Conservation (phyloP, 1,140 invertebrate genomes). For the Alviniconcha marisindica region DNA sequence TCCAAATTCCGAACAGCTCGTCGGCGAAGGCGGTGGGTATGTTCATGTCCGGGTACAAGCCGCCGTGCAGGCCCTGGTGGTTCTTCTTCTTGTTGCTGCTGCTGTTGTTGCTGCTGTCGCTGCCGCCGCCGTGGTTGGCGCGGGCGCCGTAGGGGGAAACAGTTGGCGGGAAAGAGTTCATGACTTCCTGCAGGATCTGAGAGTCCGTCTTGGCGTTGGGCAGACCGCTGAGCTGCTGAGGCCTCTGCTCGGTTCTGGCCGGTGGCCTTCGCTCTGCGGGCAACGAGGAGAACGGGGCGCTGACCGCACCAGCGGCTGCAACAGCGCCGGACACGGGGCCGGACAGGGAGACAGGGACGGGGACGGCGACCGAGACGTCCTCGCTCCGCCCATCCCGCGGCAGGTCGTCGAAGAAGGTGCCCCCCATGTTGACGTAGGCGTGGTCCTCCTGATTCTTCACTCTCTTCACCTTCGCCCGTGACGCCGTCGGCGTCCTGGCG, state of each 20-base stretch:
- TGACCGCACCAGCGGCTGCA: too few relatives aligned
- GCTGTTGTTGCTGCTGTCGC: not conserved
- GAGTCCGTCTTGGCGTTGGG: not conserved
- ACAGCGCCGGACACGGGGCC: not conserved
- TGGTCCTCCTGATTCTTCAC: conserved; percentile 3
- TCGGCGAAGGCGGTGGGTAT: conserved; percentile 24
- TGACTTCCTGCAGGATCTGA: not conserved
- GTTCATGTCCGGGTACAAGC: not conserved
- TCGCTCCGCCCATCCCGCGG: not conserved
- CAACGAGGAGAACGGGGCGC: not conserved
- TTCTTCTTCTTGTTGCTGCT: not conserved
- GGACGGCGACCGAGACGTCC: too few relatives aligned
- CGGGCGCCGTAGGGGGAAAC: too few relatives aligned
- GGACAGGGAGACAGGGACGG: too few relatives aligned
- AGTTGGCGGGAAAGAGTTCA: not conserved
- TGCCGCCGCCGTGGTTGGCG: too few relatives aligned
- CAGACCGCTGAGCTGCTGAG: not conserved
- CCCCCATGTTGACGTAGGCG: conserved; percentile 25
- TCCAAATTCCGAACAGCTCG: conserved; percentile 36
- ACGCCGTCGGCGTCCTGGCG: not conserved
- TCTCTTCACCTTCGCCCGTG: not conserved
- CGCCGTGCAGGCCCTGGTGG: not conserved
- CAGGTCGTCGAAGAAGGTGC: conserved; percentile 18
- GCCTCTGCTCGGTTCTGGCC: not conserved
- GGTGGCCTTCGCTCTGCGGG: not conserved